phyloP scores from a whole-genome alignment of 2,113 vertebrate species.

The Hemiscyllium ocellatum region DNA sequence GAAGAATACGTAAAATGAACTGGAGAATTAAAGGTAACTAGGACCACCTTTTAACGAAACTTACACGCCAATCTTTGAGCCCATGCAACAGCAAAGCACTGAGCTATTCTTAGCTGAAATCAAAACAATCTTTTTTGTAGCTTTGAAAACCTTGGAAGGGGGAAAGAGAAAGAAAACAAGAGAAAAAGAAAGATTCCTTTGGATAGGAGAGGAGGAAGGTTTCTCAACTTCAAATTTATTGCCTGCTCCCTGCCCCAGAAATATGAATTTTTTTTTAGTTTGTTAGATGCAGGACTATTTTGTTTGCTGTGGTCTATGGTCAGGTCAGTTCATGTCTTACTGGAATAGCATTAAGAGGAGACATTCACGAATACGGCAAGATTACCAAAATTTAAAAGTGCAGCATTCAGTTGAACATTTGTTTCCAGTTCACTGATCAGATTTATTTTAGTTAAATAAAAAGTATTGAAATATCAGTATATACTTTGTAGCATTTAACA shows the following conservation, averaged over 20 bases:
- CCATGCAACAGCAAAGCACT: slow-evolving; percentile 14
- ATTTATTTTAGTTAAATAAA: not conserved
- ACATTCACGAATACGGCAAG: not conserved
- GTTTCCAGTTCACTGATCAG: not conserved
- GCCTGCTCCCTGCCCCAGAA: not conserved
- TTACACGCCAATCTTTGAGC: slow-evolving; percentile 24
- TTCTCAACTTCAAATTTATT: slow-evolving; percentile 16
- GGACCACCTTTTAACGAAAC: slow-evolving; percentile 1
- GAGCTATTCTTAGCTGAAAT: slow-evolving; percentile 19
- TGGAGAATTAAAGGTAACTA: slow-evolving; percentile 19
- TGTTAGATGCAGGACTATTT: not conserved
- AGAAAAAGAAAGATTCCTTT: slow-evolving; percentile 32
- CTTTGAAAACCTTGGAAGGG: not conserved
- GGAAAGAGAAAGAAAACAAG: slow-evolving; percentile 7
- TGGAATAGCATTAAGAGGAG: not conserved
- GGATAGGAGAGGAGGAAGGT: slow-evolving; percentile 32
- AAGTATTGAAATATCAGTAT: not conserved
- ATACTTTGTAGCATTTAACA: slow-evolving; percentile 17
- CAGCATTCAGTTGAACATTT: not conserved
- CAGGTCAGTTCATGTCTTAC: not conserved
- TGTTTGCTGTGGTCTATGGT: not conserved
- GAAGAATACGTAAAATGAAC: not conserved
- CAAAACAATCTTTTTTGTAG: slow-evolving; percentile 11
- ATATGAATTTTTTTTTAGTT: not conserved
- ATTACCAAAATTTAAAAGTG: not conserved